Conservation (phyloP, 2,113 vertebrate species). For the Anarhynchus alexandrinus region DNA sequence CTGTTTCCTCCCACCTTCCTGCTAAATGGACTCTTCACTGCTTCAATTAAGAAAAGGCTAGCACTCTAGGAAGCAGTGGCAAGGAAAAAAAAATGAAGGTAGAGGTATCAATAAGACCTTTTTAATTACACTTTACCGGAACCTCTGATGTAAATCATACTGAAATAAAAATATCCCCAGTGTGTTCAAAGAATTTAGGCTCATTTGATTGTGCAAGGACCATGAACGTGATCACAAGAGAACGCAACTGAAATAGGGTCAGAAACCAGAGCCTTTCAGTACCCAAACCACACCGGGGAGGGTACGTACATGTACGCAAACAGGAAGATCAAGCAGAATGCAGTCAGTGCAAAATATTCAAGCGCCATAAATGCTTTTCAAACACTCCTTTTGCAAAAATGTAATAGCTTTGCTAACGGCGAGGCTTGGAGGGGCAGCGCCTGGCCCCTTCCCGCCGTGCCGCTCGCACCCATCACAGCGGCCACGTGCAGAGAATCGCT, state of each 20-base stretch:
- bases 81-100: neutral
- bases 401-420: neutral
- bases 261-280: neutral
- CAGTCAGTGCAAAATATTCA: neutral
- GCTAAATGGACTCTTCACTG: slow-evolving; percentile 50
- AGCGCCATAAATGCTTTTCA: neutral
- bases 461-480: accelerated
- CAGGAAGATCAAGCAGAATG: neutral
- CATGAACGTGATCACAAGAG: accelerated
- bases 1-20: slow-evolving; percentile 39
- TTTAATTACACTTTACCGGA: slow-evolving; percentile 13
- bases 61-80: neutral
- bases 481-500: neutral
- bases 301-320: accelerated
- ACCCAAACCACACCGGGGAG: accelerated
- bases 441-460: neutral
- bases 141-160: neutral
- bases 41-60: slow-evolving; percentile 20
- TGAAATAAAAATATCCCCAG: neutral
- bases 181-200: neutral
- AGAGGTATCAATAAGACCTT: neutral
- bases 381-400: neutral
- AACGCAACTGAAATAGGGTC: neutral
- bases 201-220: neutral
- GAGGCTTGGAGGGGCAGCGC: neutral